Evolutionary conservation across 1,140 invertebrate species (phyloP).

Genomic region (Laupala kohalensis): DNA sequence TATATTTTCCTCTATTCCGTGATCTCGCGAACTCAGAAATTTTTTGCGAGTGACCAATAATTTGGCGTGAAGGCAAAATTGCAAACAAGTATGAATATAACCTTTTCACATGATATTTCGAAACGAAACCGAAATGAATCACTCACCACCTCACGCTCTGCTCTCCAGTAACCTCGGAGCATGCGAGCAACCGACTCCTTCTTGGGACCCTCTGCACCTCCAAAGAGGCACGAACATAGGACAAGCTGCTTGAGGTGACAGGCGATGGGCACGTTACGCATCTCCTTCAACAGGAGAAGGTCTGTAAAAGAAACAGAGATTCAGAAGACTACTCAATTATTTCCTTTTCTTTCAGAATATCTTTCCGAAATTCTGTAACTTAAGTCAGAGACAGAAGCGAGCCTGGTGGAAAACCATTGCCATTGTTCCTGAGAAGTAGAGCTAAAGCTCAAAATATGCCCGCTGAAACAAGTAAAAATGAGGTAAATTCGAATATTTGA

Average conservation of each 20-base stretch:
- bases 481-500: not conserved
- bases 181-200: conserved; percentile 8
- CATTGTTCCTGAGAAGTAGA: not conserved
- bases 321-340: no score
- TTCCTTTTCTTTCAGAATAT: no score
- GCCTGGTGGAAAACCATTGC: not conserved
- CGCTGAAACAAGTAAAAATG: not conserved
- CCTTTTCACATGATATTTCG: not conserved
- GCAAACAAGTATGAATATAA: not conserved
- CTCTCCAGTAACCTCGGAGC: conserved; percentile 13
- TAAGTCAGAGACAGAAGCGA: conserved; percentile 6
- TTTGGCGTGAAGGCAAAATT: not conserved
- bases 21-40: no score
- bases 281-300: conserved; percentile 9
- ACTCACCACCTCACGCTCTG: conserved; percentile 19
- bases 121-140: not conserved
- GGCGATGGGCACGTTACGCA: conserved; percentile 13
- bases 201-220: conserved; percentile 10
- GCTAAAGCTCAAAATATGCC: not conserved
- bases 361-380: not conserved
- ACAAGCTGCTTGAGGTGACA: conserved; percentile 14
- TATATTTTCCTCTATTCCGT: no score
- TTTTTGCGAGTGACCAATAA: not conserved
- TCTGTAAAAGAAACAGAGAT: not conserved
- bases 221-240: conserved; percentile 14